Base-by-base conservation (phyloP, 2,113 vertebrate species). In the Nematolebias whitei region DNA sequence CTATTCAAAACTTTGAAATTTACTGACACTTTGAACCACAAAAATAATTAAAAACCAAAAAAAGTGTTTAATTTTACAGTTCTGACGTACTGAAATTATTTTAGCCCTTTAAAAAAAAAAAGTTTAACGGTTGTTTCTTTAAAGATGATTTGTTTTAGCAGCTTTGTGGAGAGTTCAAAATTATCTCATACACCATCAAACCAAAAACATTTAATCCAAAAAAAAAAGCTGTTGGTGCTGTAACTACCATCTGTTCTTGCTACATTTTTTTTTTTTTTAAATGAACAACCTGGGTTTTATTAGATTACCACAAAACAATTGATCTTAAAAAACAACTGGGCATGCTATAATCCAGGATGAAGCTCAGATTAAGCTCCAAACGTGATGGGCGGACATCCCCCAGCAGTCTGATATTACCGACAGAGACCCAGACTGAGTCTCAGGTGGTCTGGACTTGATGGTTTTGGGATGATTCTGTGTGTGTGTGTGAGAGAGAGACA, bases 401-500 rank as follows among this genome's bases (percentile, higher is more conserved):
- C n/a, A n/a, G n/a, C n/a, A n/a, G n/a, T n/a, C n/a, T 10, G 14
- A 22, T 16, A 15, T 20, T 1, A 20, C n/a, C 29, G 10, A 26
- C 24, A 24, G 14, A 7, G 2, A 52, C 16, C 18, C 11, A 53
- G 35, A 40, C 35, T 9, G 63, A 60, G 58, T 54, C 61, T 71
- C 14, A 29, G 63, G 16, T 8, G 52, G 43, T 49, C 26, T 60
- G 65, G 71, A 68, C 50, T 50, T 45, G 70, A 62, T 38, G 50
- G 29, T 66, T 61, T 19, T 10, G 35, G 43, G 32, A 20, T 61
- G 57, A 43, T 54, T 43, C 38, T 35, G 48, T 12, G 43, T 40
- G 20, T 66, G 60, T 24, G 22, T 59, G 35, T 5, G 59, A 14
- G 44, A 23, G 48, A 54, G 15, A 80, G 62, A 81, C 78, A 73